A percentile compares a stretch with the other conserved stretches of the same genome.
These are phyloP conservation scores for Oscarella lobularis DNA, from an alignment of 37 sponge, comb jelly and placozoan species.

Conservation along the genomic window DNA sequence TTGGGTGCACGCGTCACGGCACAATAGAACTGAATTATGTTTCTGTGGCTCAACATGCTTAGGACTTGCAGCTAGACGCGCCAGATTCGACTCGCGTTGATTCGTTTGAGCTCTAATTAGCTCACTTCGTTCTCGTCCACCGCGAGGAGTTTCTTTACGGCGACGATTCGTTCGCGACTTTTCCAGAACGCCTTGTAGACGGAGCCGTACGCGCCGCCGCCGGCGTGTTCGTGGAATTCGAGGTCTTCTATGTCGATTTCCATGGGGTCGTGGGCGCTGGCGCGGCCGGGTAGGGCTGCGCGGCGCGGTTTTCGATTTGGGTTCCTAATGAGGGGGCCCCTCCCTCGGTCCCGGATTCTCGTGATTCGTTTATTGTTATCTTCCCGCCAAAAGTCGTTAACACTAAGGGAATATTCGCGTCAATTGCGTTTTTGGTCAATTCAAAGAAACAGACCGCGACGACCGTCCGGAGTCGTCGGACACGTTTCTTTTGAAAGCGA, in stretches of 20 bases:
- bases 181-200: constrained; percentile 72
- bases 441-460: too few species aligned
- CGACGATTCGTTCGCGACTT: constrained; percentile 57
- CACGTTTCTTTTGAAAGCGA: too few species aligned
- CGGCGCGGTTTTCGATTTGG: too few species aligned
- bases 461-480: too few species aligned
- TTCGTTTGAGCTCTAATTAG: neutral
- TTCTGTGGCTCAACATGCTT: constrained; percentile 68
- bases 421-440: too few species aligned
- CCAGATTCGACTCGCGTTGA: neutral
- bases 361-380: too few species aligned
- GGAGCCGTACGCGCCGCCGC: constrained; percentile 61
- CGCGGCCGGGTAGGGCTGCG: too few species aligned
- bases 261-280: constrained; percentile 1
- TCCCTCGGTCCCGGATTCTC: too few species aligned
- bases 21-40: constrained; percentile 84
- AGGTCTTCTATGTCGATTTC: constrained; percentile 55
- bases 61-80: constrained; percentile 67
- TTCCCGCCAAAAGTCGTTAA: too few species aligned
- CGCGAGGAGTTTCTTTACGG: constrained; percentile 60
- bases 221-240: constrained; percentile 59
- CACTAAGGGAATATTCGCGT: too few species aligned
- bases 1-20: constrained; percentile 49
- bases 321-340: too few species aligned
- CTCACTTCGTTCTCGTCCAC: constrained; percentile 52